Base-by-base conservation (phyloP, 1,140 invertebrate species). In the Philotrypesis tridentata region DNA sequence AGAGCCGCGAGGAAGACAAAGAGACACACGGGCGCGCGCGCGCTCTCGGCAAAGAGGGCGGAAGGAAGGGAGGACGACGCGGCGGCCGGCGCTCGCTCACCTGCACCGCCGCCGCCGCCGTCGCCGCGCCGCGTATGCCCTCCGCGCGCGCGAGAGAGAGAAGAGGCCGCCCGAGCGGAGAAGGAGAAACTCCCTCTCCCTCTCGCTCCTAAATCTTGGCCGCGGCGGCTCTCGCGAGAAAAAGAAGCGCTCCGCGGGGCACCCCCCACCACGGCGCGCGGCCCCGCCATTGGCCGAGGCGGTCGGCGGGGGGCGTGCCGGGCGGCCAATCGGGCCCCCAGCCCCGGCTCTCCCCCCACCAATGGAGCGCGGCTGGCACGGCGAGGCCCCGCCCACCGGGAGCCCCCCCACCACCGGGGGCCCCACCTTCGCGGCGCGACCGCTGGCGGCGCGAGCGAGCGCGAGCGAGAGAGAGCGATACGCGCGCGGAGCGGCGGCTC, bases 401-500 rank as follows among this genome's bases (percentile, higher is more conserved):
- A 87, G 89, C 87, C 85, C 87, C 89, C 89, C 88, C 86, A 86
- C 85, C 83, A 83, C 55, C n/a, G n/a, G 72, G 37, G 68, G 80
- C 83, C 86, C 93, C 92, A 92, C 91, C 92, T 89, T 90, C 91
- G 8, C 40, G 6, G 12, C 25, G 37, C 40, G 70, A 37, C 40
- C 33, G 48, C 48, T 55, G 21, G 37, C 65, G 17, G 55, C 73
- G 73, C 73, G 43, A 27, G 75, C 61, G 40, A 29, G 31, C 29
- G 68, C 68, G 25, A 70, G 68, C 1, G 68, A n/a, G 68, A 70
- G 23, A 3, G 71, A 70, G 27, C 31, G 29, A 31, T n/a, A n/a
- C n/a, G 37, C 61, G 23, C 76, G 43, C 14, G 27, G 3, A 1
- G 70, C 14, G 70, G 29, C 72, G 48, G 23, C 43, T 25, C 43